Evolutionary conservation across 1,140 invertebrate species (phyloP), one percentile per base, ranked within the genome.

Genomic region (Brachionus paranguensis): DNA sequence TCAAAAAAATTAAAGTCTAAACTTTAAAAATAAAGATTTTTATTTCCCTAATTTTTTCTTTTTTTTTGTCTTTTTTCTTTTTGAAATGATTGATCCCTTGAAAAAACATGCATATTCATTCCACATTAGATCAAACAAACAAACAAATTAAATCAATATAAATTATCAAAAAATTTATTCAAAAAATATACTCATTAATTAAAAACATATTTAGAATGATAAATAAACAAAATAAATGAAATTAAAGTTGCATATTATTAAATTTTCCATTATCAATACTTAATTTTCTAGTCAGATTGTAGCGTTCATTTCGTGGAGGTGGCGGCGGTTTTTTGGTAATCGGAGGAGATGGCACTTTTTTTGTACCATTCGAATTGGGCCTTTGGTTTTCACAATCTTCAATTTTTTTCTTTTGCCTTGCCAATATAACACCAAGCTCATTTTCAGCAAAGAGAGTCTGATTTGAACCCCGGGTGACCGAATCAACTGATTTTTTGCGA

Each of bases 331-430:
- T 81, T 81, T 81, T 81, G 11, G 78, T 68, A 10, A 81, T 81
- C 14, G 78, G 37, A 37, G 78, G 60, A 24, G 60, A 81, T 6
- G 78, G 60, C 17, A 78, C 33, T 60, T 37, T 60, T 20, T 12
- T 43, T 37, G 43, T 6, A 47, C 11, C n/a, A 20, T 5, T 64
- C 10, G 12, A 33, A 20, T 11, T 41, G 11, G 27, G 14, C n/a
- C 6, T 53, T 79, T 55, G 27, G 76, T 64, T 79, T 20, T 68
- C 60, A 27, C 78, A 60, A 12, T 81, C 78, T 60, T 81, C 78
- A 43, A 81, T 81, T 81, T 81, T 81, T 55, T 81, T 81, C 37
- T 81, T 81, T 27, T 81, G 78, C 37, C 78, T 60, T 29, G 78
- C 78, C 29, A 81, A 68, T 14, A 81, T 68, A 8, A 11, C 33